phyloP scores from a whole-genome alignment of 1,140 invertebrate species.

The Hirudo medicinalis region DNA sequence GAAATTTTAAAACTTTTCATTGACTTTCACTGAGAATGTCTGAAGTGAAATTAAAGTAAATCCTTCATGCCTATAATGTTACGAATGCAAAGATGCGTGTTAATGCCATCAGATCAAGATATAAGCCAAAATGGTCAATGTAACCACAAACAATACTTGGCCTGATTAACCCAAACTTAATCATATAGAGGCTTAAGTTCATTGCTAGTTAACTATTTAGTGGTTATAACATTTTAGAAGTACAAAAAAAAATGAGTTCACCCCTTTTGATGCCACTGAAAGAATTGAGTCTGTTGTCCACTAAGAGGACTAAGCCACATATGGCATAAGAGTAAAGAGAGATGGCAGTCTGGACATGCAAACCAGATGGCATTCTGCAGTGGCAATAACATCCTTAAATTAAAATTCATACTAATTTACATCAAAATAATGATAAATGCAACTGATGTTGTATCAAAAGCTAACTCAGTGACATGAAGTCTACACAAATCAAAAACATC shows the following conservation, averaged over 20 bases:
- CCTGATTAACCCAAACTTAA: no score
- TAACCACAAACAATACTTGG: no score
- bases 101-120: no score
- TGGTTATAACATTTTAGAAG: no score
- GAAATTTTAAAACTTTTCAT: not conserved
- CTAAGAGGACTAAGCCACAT: slow-evolving; percentile 70
- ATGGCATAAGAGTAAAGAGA: slow-evolving; percentile 81
- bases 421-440: not conserved
- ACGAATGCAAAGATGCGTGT: no score
- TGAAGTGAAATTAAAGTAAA: no score
- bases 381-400: not conserved
- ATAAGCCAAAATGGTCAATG: no score
- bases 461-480: slow-evolving; percentile 35
- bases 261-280: slow-evolving; percentile 60
- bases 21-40: no score
- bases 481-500: slow-evolving; percentile 74
- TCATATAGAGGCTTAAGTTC: no score
- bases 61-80: no score
- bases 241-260: slow-evolving; percentile 29
- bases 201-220: no score
- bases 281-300: slow-evolving; percentile 59
- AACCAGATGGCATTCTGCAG: slow-evolving; percentile 37
- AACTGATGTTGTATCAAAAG: not conserved
- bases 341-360: slow-evolving; percentile 78
- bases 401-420: not conserved